These are phyloP conservation scores for Phyllotreta striolata DNA, from an alignment of 2,888 invertebrate genomes.

Conservation along the genomic window DNA sequence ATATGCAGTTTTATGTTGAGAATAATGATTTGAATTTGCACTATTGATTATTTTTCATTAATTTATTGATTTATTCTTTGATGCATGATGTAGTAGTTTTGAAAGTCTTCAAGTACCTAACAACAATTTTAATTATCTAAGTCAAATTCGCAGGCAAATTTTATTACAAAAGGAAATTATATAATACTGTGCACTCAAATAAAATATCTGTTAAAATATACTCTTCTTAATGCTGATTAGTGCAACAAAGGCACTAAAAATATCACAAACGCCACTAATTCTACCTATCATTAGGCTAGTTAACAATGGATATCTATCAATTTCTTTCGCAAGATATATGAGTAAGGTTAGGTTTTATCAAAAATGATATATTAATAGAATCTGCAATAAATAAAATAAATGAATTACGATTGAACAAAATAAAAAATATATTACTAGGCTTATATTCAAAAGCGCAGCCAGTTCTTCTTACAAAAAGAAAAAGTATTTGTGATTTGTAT, in stretches of 20 bases:
- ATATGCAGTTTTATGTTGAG: no score
- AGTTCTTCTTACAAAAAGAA: no score
- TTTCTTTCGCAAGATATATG: conserved; percentile 3
- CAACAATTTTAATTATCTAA: no score
- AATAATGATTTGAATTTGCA: no score
- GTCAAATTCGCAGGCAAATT: conserved; percentile 17
- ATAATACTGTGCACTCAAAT: not conserved
- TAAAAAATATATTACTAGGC: no score
- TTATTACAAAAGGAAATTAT: not conserved
- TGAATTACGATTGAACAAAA: no score
- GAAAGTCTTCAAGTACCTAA: no score
- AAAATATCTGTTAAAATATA: conserved; percentile 1
- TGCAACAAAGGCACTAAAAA: conserved; percentile 14
- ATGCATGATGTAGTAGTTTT: conserved; percentile 3
- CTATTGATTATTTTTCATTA: conserved; percentile 8
- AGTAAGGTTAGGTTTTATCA: not conserved
- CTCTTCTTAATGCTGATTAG: conserved; percentile 37
- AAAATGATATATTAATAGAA: no score
- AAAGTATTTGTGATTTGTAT: no score
- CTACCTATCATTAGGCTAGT: conserved; percentile 3
- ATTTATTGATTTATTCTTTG: not conserved
- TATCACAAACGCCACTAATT: conserved; percentile 37
- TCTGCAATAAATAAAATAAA: no score
- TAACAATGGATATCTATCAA: conserved; percentile 10
- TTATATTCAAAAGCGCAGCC: no score